Base-by-base conservation (phyloP, 1,140 invertebrate species). In the Scaptomyza graminum region DNA sequence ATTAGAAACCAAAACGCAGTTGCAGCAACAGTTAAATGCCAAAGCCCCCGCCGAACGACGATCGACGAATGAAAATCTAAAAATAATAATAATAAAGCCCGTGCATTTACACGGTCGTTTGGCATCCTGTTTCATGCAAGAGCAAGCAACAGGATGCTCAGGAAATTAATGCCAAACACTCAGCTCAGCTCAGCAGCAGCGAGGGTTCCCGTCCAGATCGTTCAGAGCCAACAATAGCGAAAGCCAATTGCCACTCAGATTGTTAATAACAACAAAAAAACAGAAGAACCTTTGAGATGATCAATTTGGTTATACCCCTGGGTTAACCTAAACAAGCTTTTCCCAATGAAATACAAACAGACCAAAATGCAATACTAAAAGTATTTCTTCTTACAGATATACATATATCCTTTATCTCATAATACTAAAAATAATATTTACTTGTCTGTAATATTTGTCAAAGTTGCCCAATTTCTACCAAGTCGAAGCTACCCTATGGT, bases 51-150 rank as follows among this genome's bases (percentile, higher is more conserved):
- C 49, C 28, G 28, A 13, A 28, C 28, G n/a, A 41, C 28, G 28
- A 13, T 16, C 28, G n/a, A 41, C 37, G 28, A 16, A 37, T 39
- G 18, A 52, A 25, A 54, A 9, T 31, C 34, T 41, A 8, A 41
- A 56, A 13, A 43, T 28, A 44, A 56, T 2, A 51, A 18, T 15
- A 51, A 71, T 39, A 74, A 59, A 74, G 80, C 47, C 70, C 37
- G 64, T 59, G 63, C 69, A 87, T 87, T 57, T 87, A 88, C 79
- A 88, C 83, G 83, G 57, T 87, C 79, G 63, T 76, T 76, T 87
- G 83, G 83, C 83, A 88, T 88, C 83, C 83, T 88, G 84, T 88
- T 88, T 88, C 84, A 88, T 89, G 83, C 79, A 79, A 89, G 73
- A 89, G 55, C 84, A 88, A 89, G 79, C 83, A 88, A 83, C 83